Evolutionary conservation across 2,113 vertebrate species (phyloP).

Genomic region (Centropristis striata): DNA sequence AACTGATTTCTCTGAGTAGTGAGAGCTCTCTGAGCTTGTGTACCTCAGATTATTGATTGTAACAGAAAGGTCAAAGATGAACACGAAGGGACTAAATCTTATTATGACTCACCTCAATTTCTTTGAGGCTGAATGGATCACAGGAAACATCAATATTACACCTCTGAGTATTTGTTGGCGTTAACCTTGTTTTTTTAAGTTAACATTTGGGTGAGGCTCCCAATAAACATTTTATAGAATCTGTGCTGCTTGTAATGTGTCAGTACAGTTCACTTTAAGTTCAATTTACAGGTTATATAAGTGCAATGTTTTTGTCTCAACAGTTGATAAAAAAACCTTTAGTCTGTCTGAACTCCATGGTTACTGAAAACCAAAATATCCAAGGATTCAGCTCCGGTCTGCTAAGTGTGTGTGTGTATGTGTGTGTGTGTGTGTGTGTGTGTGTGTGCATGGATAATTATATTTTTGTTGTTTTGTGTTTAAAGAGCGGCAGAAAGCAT

Average conservation of each 20-base stretch:
- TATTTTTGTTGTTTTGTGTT: not conserved
- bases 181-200: not conserved
- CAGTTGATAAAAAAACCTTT: not conserved
- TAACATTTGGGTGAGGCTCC: not conserved
- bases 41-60: not conserved
- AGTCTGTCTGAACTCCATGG: constrained; percentile 28
- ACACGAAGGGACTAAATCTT: not conserved
- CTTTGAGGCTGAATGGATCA: no score
- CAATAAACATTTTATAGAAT: not conserved
- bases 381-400: constrained; percentile 11
- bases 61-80: not conserved
- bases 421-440: constrained; percentile 1
- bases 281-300: not conserved
- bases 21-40: not conserved
- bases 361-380: not conserved
- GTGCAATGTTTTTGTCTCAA: not conserved
- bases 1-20: not conserved
- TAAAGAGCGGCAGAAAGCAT: not conserved
- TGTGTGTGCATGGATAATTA: not conserved
- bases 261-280: not conserved
- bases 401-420: not conserved
- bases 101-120: not conserved
- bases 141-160: not conserved
- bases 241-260: not conserved
- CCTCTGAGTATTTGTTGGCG: not conserved